Base-by-base conservation (phyloP, 2,888 invertebrate species). In the Tachystola acroxantha region DNA sequence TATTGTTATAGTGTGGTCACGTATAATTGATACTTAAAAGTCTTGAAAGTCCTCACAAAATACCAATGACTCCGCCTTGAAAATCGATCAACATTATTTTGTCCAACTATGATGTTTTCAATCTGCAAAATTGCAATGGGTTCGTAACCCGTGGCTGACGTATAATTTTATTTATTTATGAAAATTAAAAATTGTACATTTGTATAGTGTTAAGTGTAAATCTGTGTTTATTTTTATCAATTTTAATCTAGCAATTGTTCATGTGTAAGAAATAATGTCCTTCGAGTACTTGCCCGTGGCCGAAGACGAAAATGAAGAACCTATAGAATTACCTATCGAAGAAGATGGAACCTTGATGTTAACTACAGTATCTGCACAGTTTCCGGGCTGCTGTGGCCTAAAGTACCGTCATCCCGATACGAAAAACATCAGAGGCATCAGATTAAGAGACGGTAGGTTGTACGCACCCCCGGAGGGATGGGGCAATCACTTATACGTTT, bases 261-360 rank as follows among this genome's bases (percentile, higher is more conserved):
- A 86, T 85, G 85, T 79, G 45, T 77, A 80, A 78, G 73, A 76
- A 82, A 86, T 84, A 85, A 86, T 86, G 86, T 86, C 86, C 72
- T 85, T 84, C 82, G 86, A 86, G 65, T 92, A 91, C 75, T 92
- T 98, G 79, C 96, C 96, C 91, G 97, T 98, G 56, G 95, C 96
- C 51, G 98, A 98, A 88, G 97, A 98, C 67, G 98, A 98, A 89
- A 96, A 96, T 64, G 97, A 97, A 72, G 98, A 98, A 85, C 96
- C 97, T 51, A 97, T 99, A 82, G 99, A 98, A 88, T 88, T 99
- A 65, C 98, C 98, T 40, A 93, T 94, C 45, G 98, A 99, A 87
- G 96, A 96, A 70, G 98, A 99, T 89, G 95, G 95, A 55, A 96
- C 96, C 33, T 88, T 98, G 59, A 89, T 97, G 64, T 89, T 99